phyloP scores from a whole-genome alignment of 2,888 invertebrate genomes.

The Axea sp. region DNA sequence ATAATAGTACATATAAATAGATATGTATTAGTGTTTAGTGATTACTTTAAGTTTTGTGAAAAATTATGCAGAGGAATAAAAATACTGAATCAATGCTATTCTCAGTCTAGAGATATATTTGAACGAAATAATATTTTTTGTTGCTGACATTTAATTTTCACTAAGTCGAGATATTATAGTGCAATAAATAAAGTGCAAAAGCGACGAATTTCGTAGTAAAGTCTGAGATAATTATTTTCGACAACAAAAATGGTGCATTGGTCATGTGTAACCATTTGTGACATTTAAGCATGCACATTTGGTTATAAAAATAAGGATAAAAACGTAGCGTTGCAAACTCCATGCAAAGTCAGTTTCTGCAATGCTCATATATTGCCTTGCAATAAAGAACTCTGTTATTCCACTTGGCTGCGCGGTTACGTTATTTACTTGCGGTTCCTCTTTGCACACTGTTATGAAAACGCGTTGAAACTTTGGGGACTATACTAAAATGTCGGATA shows the following conservation, averaged over 20 bases:
- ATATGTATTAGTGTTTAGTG: no score
- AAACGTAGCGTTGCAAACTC: constrained; percentile 53
- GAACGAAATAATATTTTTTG: not conserved
- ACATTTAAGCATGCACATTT: constrained; percentile 39
- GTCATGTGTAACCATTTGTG: constrained; percentile 35
- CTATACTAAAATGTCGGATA: constrained; percentile 16
- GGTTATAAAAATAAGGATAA: constrained; percentile 31
- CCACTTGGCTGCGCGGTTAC: constrained; percentile 61
- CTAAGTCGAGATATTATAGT: no score
- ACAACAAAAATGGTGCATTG: constrained; percentile 17
- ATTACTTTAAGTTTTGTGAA: no score
- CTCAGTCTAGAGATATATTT: no score
- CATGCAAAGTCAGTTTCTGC: constrained; percentile 60
- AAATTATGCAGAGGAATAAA: no score
- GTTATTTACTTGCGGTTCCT: constrained; percentile 61
- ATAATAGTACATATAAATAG: no score
- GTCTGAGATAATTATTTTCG: constrained; percentile 15
- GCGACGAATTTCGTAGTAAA: constrained; percentile 5
- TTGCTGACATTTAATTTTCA: constrained; percentile 17
- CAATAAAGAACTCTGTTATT: constrained; percentile 64
- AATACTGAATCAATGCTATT: no score
- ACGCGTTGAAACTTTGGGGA: constrained; percentile 54
- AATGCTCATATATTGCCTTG: constrained; percentile 63
- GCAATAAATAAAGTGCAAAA: no score
- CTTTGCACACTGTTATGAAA: constrained; percentile 50